These are phyloP conservation scores for Eurystomus gularis DNA, from an alignment of 2,113 vertebrate species.

Conservation along the genomic window DNA sequence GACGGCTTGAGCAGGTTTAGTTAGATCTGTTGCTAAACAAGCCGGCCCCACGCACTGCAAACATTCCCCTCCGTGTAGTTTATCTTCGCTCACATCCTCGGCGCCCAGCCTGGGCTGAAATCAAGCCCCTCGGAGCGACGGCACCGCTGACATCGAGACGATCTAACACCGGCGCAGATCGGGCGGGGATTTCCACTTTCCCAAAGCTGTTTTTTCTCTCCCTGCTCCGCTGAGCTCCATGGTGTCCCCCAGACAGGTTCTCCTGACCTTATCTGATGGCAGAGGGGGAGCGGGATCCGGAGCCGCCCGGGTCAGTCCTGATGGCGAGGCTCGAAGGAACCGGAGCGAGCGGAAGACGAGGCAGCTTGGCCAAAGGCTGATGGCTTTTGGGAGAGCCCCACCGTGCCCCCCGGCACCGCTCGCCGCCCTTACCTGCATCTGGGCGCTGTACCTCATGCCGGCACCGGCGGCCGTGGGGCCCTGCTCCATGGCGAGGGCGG, in stretches of 20 bases:
- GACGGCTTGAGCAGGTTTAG: background rate
- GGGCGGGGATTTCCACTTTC: background rate
- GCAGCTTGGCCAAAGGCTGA: fast-evolving
- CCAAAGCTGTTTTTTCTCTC: background rate
- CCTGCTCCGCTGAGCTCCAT: background rate
- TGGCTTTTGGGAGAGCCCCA: fast-evolving
- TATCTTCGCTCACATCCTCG: background rate
- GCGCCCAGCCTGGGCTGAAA: background rate
- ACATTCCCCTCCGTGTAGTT: fast-evolving
- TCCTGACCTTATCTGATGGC: fast-evolving
- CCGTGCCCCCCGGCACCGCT: background rate
- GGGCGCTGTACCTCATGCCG: slow-evolving; percentile 42
- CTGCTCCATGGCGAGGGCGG: slow-evolving; percentile 10
- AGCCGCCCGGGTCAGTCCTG: fast-evolving
- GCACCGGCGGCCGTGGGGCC: background rate
- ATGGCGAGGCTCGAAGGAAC: background rate
- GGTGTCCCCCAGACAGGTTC: fast-evolving
- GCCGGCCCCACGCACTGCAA: background rate
- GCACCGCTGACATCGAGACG: fast-evolving
- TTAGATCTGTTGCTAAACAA: background rate
- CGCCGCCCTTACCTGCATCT: slow-evolving; percentile 13
- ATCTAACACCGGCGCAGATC: background rate
- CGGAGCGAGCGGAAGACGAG: background rate
- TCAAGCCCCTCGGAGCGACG: fast-evolving
- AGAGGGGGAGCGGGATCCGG: background rate